Percentiles rank a stretch among this genome's conserved stretches.
Evolutionary conservation across 2,113 vertebrate species (phyloP).

Genomic region (Vombatus ursinus): DNA sequence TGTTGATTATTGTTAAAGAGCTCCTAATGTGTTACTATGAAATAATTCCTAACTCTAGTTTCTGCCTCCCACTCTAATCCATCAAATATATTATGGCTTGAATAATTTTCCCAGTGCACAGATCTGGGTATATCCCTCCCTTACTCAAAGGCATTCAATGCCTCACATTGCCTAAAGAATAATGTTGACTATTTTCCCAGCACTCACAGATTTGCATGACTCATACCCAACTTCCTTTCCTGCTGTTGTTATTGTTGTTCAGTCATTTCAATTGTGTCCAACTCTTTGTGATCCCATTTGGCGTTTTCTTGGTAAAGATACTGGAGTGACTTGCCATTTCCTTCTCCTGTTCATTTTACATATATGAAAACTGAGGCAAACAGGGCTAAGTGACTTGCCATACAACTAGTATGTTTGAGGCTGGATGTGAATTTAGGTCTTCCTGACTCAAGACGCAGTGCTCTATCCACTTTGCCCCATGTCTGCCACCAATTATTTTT

Average conservation of each 20-base stretch:
- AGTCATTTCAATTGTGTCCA: not conserved
- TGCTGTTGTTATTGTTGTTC: not conserved
- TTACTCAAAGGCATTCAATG: not conserved
- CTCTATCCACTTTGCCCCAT: not conserved
- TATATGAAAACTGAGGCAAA: not conserved
- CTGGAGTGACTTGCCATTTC: not conserved
- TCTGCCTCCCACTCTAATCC: not conserved
- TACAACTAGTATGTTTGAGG: not conserved
- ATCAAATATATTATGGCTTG: not conserved
- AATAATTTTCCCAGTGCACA: not conserved
- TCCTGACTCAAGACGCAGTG: not conserved
- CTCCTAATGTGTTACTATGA: not conserved
- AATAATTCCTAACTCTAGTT: not conserved
- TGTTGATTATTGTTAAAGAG: not conserved
- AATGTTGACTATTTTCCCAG: not conserved
- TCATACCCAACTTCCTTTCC: not conserved
- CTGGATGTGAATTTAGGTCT: too few relatives aligned
- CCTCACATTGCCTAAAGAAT: not conserved
- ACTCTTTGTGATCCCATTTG: not conserved
- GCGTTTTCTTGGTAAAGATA: not conserved
- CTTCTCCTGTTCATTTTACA: not conserved
- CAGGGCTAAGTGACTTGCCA: not conserved
- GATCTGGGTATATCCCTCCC: not conserved
- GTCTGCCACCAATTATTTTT: too few relatives aligned
- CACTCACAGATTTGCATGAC: not conserved